Percentiles rank a stretch among this genome's conserved stretches.
These are phyloP conservation scores for Drosophila littoralis DNA, from an alignment of 1,140 invertebrate species.

Conservation along the genomic window DNA sequence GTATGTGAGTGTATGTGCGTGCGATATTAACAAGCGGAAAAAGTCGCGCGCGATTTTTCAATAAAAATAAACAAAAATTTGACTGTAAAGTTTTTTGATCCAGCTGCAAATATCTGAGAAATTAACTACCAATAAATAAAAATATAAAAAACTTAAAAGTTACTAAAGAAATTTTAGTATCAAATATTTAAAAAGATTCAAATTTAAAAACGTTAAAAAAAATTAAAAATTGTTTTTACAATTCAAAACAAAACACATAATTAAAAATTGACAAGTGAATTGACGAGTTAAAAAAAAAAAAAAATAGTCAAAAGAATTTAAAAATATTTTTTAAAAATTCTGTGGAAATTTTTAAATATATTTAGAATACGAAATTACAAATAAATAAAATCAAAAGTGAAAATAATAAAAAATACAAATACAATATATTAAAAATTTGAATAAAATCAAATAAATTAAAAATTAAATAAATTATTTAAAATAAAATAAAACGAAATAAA, in stretches of 20 bases:
- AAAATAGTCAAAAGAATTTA: background rate
- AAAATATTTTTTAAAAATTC: background rate
- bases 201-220: no score
- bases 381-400: background rate
- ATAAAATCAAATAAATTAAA: background rate
- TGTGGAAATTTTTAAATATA: no score
- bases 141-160: no score
- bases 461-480: background rate
- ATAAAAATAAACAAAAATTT: background rate
- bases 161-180: no score
- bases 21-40: background rate
- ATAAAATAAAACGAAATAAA: background rate
- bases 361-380: background rate
- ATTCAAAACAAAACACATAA: no score
- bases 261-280: no score
- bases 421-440: background rate
- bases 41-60: conserved; percentile 6
- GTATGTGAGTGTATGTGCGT: background rate
- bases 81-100: background rate
- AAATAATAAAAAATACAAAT: background rate
- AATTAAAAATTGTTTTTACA: no score
- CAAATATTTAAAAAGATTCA: no score
- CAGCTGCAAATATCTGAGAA: no score
- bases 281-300: no score
- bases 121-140: no score